A percentile compares a stretch with the other conserved stretches of the same genome.
Evolutionary conservation across 2,113 vertebrate genomes (phyloP).

Genomic region (Eolophus roseicapilla): DNA sequence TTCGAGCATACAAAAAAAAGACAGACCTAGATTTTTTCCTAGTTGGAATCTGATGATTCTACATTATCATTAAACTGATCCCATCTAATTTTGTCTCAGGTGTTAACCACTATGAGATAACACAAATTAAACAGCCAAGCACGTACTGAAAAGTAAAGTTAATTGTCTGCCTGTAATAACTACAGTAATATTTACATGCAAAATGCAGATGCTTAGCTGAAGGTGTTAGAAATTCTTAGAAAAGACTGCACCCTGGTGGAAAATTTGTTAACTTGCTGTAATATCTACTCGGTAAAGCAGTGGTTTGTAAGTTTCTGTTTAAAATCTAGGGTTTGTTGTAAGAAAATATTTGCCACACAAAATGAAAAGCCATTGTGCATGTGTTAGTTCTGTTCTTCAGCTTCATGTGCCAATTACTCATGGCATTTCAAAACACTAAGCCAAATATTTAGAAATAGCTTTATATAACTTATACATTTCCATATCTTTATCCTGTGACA

Average conservation of each 20-base stretch:
- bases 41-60: neutral
- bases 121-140: neutral
- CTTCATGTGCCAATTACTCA: neutral
- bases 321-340: neutral
- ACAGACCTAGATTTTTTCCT: neutral
- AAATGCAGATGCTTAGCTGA: neutral
- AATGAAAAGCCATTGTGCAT: neutral
- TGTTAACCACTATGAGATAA: neutral
- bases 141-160: neutral
- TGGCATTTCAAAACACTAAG: conserved; percentile 9
- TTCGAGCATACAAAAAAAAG: neutral
- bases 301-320: neutral
- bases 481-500: neutral
- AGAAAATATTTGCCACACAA: neutral
- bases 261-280: conserved; percentile 35
- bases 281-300: neutral
- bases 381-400: neutral
- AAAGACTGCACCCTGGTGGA: conserved; percentile 72
- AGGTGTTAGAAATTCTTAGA: conserved; percentile 46
- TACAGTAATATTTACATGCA: neutral
- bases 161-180: neutral
- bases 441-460: neutral
- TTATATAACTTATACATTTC: neutral
- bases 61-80: neutral
- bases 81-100: neutral